A percentile compares a stretch with the other conserved stretches of the same genome.
These are phyloP conservation scores for Oncorhynchus gorbuscha DNA, from an alignment of 2,113 vertebrate genomes.

Conservation along the genomic window DNA sequence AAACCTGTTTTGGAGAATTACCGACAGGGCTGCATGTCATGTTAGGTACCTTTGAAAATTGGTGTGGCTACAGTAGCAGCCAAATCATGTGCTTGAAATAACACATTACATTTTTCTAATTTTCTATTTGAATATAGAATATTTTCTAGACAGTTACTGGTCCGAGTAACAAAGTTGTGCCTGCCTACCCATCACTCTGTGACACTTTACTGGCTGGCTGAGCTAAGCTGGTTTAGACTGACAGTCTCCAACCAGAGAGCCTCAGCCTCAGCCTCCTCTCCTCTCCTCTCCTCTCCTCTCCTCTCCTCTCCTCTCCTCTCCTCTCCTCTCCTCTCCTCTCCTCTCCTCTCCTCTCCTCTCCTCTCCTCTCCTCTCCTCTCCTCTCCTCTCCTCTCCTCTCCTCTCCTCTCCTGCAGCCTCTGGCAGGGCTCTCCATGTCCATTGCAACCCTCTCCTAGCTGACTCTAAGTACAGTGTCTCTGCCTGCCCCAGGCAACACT, in stretches of 20 bases:
- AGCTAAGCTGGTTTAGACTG: conserved; percentile 81
- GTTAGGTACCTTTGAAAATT: conserved; percentile 28
- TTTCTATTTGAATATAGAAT: conserved; percentile 77
- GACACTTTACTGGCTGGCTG: conserved; percentile 77
- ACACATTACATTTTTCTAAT: conserved; percentile 69
- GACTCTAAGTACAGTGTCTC: conserved; percentile 23
- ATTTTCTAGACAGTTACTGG: conserved; percentile 67
- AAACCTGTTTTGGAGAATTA: conserved; percentile 38
- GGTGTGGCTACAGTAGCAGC: conserved; percentile 6
- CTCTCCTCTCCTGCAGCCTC: not conserved
- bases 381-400: no score
- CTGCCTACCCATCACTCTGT: conserved; percentile 57
- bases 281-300: no score
- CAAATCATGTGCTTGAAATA: conserved; percentile 60
- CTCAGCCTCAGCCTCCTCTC: not conserved
- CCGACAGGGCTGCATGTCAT: conserved; percentile 18
- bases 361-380: no score
- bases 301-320: no score
- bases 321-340: no score
- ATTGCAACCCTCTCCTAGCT: conserved; percentile 15
- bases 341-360: no score
- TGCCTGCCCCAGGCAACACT: not conserved
- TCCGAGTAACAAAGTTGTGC: conserved; percentile 71
- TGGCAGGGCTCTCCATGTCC: conserved; percentile 53
- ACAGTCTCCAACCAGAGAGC: conserved; percentile 63